Conservation (phyloP, 2,888 invertebrate species). For the Leptinotarsa peninsularis region DNA sequence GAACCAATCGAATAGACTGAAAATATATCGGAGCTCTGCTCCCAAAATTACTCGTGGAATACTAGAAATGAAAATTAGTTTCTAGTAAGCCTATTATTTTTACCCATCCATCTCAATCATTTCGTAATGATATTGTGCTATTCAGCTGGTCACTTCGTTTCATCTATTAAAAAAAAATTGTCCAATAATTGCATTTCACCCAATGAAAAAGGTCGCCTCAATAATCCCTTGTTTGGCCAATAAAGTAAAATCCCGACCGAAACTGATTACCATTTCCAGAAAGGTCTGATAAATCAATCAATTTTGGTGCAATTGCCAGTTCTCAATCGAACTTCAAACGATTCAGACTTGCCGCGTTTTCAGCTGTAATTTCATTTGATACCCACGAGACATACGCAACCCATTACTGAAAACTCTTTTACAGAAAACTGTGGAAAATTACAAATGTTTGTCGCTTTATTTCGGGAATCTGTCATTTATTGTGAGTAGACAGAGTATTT, state of each 20-base stretch:
- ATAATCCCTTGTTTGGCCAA: neutral
- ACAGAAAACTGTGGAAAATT: neutral
- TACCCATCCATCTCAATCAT: no score
- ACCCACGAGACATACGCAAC: neutral
- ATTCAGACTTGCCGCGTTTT: neutral
- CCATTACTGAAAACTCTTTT: conserved; percentile 6
- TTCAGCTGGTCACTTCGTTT: neutral
- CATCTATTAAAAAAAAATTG: neutral
- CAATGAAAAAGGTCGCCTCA: neutral
- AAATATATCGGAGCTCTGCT: no score
- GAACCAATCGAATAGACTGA: no score
- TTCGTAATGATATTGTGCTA: no score
- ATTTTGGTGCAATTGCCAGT: conserved; percentile 4
- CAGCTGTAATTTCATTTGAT: conserved; percentile 11
- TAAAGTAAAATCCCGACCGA: neutral
- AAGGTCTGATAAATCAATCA: conserved; percentile 7
- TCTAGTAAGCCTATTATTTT: no score
- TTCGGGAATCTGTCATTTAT: neutral
- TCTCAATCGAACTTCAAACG: neutral
- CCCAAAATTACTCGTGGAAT: no score
- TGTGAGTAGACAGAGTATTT: neutral
- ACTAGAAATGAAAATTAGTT: no score
- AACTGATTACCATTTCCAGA: neutral
- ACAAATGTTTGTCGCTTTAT: neutral
- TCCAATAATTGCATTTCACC: neutral